Conservation (phyloP, 2,113 vertebrate genomes). For the Cryptomyrus ogoouensis region DNA sequence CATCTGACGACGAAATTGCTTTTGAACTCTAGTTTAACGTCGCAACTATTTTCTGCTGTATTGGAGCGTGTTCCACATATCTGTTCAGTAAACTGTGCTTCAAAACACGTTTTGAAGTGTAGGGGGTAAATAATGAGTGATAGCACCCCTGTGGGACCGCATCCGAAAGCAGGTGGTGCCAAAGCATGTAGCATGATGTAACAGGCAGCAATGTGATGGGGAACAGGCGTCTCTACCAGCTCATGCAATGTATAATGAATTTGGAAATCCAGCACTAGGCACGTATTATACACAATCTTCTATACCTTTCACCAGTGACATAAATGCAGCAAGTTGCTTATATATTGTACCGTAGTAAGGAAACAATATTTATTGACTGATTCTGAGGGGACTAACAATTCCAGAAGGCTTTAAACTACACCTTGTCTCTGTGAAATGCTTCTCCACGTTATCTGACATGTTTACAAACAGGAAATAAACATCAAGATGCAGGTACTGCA, state of each 20-base stretch:
- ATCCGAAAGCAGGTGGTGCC: conserved; percentile 12
- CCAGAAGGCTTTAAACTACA: background rate
- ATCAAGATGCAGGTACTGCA: background rate
- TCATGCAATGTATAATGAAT: background rate
- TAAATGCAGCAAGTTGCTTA: background rate
- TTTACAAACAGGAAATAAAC: background rate
- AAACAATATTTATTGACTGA: background rate
- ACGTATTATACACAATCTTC: background rate
- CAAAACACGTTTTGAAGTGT: conserved; percentile 1
- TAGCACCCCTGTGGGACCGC: background rate
- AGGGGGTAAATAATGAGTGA: background rate
- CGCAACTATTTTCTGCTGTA: background rate
- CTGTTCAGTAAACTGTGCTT: conserved; percentile 7
- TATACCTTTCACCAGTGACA: background rate
- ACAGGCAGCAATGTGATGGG: conserved; percentile 29
- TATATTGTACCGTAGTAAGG: background rate
- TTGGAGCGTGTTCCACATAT: background rate
- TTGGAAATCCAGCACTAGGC: background rate
- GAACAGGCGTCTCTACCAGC: background rate
- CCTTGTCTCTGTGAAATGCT: background rate
- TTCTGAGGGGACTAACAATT: background rate
- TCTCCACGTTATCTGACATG: background rate
- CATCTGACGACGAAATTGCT: background rate
- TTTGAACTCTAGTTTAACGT: background rate
- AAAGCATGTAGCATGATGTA: conserved; percentile 32